Base-by-base conservation (phyloP, 1,140 invertebrate species). In the Leptopilina clavipes region DNA sequence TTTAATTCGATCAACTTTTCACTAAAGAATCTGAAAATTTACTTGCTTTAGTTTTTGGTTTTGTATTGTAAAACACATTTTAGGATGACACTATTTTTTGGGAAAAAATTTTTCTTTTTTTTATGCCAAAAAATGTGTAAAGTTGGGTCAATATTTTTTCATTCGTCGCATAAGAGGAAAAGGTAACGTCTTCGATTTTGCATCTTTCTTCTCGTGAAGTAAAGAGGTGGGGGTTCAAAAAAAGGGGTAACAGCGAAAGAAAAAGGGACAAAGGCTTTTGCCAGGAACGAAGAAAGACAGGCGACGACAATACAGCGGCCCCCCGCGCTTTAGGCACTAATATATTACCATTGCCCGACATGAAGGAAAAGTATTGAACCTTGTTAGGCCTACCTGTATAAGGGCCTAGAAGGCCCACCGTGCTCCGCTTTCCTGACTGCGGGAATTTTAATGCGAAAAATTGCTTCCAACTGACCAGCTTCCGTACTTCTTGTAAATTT, bases 381-480 rank as follows among this genome's bases (percentile, higher is more conserved):
- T 89, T 87, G 88, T 90, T 90, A 90, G 79, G 84, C 85, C 81
- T 85, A 84, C 84, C 89, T 89, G 85, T 89, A 89, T 90, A 90
- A 90, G 89, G 88, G 82, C 81, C 82, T 87, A 71, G 72, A 70
- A 71, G 79, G 74, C 59, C 79, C 75, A 76, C 75, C 73, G 79
- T 76, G 74, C 80, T 71, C 71, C 74, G 76, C 82, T 87, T 85
- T 85, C 80, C 84, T 84, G 84, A 86, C 87, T 83, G 74, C 84
- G 79, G 84, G 87, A 89, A 90, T 90, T 88, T 90, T 89, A 89
- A 90, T 89, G 87, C 86, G 87, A 90, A 89, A 90, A 90, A 90
- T 89, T 89, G 85, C 76, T 84, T 84, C 80, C 79, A 83, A 82
- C 82, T 78, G 59, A 14, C 59, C 22, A 65, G 59, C 59, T 65